phyloP scores from a whole-genome alignment of 2,888 invertebrate genomes.

The Tipula vernalis region DNA sequence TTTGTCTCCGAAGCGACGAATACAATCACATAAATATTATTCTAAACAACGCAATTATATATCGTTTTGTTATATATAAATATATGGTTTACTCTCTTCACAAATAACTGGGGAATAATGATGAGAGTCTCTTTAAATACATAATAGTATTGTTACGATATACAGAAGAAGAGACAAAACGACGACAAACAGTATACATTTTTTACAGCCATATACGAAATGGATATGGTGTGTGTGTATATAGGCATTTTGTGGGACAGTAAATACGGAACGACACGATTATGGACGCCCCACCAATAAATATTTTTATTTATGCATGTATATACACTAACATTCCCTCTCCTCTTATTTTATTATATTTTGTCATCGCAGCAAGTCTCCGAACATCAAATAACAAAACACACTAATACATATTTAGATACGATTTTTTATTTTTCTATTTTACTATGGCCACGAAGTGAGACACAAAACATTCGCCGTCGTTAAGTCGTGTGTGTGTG shows the following conservation, averaged over 20 bases:
- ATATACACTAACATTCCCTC: neutral
- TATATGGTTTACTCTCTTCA: neutral
- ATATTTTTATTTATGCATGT: neutral
- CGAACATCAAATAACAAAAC: neutral
- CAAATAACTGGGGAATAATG: neutral
- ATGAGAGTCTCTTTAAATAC: neutral
- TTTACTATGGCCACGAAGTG: neutral
- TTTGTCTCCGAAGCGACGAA: neutral
- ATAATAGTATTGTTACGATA: neutral
- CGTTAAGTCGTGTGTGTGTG: slow-evolving; percentile 8
- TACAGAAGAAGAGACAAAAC: neutral
- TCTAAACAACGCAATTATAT: neutral
- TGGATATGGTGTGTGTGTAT: neutral
- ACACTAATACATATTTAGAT: neutral
- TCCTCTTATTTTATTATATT: neutral
- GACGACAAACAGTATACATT: neutral
- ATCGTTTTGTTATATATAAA: neutral
- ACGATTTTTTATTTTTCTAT: neutral
- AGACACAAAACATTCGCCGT: slow-evolving; percentile 6
- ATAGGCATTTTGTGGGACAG: neutral
- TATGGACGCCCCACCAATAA: neutral
- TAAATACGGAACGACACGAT: neutral
- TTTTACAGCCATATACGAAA: neutral
- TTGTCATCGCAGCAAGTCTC: neutral
- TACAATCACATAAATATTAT: neutral